These are phyloP conservation scores for Hippocampus zosterae DNA, from an alignment of 2,113 vertebrate genomes.

Conservation along the genomic window DNA sequence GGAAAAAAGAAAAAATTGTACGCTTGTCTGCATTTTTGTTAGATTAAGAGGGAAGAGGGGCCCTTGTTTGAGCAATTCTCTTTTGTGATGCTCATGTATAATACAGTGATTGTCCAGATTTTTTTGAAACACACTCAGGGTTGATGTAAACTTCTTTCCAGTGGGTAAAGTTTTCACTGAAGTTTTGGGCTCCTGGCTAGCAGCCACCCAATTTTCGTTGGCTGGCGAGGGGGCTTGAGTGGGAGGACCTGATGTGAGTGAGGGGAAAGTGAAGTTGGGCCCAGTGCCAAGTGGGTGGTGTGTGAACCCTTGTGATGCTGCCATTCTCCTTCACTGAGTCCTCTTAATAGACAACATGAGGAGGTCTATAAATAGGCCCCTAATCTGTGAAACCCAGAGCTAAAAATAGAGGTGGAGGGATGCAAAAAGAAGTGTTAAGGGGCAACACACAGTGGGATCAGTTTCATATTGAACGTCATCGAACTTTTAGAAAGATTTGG, in stretches of 20 bases:
- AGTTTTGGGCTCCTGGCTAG: conserved; percentile 36
- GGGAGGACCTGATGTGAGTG: conserved; percentile 22
- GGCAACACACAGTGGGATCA: conserved; percentile 2
- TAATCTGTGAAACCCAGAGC: conserved; percentile 58
- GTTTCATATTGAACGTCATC: conserved; percentile 5
- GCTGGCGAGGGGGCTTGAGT: conserved; percentile 14
- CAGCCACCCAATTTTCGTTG: conserved; percentile 27
- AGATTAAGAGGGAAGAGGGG: not conserved
- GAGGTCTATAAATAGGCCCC: conserved; percentile 61
- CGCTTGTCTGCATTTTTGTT: conserved; percentile 11
- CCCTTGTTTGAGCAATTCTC: not conserved
- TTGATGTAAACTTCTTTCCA: conserved; percentile 29
- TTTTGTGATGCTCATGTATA: not conserved
- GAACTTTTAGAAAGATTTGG: conserved; percentile 9
- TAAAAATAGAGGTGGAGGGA: conserved; percentile 59
- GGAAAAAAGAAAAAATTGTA: conserved; percentile 18
- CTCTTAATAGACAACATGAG: conserved; percentile 55
- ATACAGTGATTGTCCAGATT: not conserved
- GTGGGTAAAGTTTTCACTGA: conserved; percentile 60
- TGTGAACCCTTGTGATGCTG: conserved; percentile 52
- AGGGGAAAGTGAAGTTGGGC: conserved; percentile 22
- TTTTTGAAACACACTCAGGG: not conserved
- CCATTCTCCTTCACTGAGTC: conserved; percentile 36
- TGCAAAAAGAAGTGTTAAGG: conserved; percentile 16
- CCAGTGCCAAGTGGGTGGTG: conserved; percentile 49